Conservation (phyloP, 92 coral and sea anemone species). For the Blastomussa wellsi region DNA sequence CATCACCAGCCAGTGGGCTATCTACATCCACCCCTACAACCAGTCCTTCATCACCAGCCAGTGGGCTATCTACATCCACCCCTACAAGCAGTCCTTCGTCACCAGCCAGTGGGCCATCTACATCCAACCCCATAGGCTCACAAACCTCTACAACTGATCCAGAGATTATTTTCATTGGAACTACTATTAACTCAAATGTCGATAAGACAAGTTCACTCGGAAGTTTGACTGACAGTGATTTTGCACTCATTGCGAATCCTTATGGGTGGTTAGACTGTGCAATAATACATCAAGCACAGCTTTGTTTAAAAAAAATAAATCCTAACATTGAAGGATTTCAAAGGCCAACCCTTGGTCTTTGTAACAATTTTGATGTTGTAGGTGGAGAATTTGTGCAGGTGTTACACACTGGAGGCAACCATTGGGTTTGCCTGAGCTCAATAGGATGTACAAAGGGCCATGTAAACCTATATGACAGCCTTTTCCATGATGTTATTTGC, state of each 20-base stretch:
- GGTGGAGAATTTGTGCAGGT: too few relatives aligned
- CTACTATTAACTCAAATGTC: slow-evolving; percentile 34
- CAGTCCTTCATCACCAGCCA: too few relatives aligned
- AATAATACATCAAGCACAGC: slow-evolving; percentile 66
- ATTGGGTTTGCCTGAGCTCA: too few relatives aligned
- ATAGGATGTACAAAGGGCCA: too few relatives aligned
- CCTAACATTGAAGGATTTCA: slow-evolving; percentile 38
- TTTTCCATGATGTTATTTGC: too few relatives aligned
- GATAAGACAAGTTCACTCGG: slow-evolving; percentile 49
- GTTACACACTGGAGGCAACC: too few relatives aligned
- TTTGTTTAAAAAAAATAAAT: slow-evolving; percentile 46
- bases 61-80: too few relatives aligned
- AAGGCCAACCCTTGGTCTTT: too few relatives aligned
- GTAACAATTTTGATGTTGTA: too few relatives aligned
- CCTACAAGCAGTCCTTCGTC: not conserved
- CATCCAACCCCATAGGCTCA: not conserved
- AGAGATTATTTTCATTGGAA: slow-evolving; percentile 30
- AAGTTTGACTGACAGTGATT: slow-evolving; percentile 39
- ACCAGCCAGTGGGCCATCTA: not conserved
- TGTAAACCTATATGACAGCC: too few relatives aligned
- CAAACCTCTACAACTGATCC: slow-evolving; percentile 13
- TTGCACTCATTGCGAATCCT: slow-evolving; percentile 46
- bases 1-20: not conserved
- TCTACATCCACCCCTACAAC: too few relatives aligned
- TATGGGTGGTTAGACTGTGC: slow-evolving; percentile 67